phyloP scores from a whole-genome alignment of 2,888 invertebrate genomes.

The Polydrusus cervinus region DNA sequence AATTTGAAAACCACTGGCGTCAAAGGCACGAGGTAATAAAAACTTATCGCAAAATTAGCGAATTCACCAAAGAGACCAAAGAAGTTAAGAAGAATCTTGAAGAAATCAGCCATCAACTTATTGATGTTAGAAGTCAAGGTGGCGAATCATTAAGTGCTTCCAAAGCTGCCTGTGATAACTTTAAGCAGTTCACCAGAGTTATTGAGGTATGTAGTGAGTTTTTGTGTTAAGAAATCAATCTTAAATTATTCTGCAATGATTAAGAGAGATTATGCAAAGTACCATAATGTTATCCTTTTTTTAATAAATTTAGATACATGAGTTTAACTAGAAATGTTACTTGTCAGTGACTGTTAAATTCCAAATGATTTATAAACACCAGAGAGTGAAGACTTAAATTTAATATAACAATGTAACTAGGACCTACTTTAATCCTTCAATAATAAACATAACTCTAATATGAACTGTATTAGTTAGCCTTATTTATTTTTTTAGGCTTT shows the following conservation, averaged over 20 bases:
- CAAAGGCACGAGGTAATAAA: conserved; percentile 77
- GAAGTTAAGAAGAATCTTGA: conserved; percentile 83
- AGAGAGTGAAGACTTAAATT: too few species aligned
- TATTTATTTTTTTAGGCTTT: conserved; percentile 77
- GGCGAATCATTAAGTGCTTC: conserved; percentile 83
- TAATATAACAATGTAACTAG: too few species aligned
- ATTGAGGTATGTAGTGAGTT: conserved; percentile 81
- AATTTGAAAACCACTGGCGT: conserved; percentile 79
- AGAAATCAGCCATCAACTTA: conserved; percentile 78
- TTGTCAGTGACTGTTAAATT: too few species aligned
- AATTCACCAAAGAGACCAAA: conserved; percentile 80
- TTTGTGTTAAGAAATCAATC: too few species aligned
- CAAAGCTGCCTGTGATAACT: conserved; percentile 81
- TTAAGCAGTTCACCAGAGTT: conserved; percentile 85
- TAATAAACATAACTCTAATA: not conserved
- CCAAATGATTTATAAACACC: too few species aligned
- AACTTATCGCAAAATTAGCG: conserved; percentile 77
- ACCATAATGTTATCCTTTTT: too few species aligned
- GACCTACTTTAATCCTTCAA: too few species aligned
- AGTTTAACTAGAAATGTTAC: too few species aligned
- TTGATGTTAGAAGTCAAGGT: conserved; percentile 79
- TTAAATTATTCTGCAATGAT: too few species aligned
- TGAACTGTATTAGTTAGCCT: not conserved
- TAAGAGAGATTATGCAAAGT: too few species aligned
- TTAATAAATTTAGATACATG: too few species aligned